A percentile compares a stretch with the other conserved stretches of the same genome.
phyloP scores from a whole-genome alignment of 2,113 vertebrate genomes.

The Cathartes aura region DNA sequence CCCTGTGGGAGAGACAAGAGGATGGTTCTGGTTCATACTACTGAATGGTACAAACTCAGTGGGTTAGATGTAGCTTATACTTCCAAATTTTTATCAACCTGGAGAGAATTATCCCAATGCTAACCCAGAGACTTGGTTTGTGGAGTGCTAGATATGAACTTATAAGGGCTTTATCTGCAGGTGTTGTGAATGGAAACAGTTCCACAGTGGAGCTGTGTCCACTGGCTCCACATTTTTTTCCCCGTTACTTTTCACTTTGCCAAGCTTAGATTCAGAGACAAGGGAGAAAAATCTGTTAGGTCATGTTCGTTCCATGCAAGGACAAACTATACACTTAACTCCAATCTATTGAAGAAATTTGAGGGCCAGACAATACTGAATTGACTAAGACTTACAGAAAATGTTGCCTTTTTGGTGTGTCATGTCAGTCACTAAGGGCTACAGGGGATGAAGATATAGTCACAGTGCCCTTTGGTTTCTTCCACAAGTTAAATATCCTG shows the following conservation, averaged over 20 bases:
- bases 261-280: background rate
- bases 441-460: background rate
- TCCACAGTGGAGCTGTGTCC: background rate
- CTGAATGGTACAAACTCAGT: background rate
- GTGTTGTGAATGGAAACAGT: background rate
- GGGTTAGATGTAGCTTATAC: background rate
- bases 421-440: background rate
- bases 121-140: background rate
- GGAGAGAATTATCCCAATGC: background rate
- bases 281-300: background rate
- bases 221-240: background rate
- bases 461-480: background rate
- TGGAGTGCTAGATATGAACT: background rate
- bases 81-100: background rate
- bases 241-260: background rate
- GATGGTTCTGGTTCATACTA: background rate
- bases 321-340: background rate
- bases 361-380: background rate
- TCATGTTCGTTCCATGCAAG: background rate
- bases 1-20: background rate
- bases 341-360: background rate
- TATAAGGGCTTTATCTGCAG: background rate
- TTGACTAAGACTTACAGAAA: background rate
- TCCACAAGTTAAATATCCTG: background rate
- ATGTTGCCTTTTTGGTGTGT: background rate